A percentile compares a stretch with the other conserved stretches of the same genome.
Evolutionary conservation across 2,113 vertebrate genomes (phyloP).

Genomic region (Cricetomys ansorgei): DNA sequence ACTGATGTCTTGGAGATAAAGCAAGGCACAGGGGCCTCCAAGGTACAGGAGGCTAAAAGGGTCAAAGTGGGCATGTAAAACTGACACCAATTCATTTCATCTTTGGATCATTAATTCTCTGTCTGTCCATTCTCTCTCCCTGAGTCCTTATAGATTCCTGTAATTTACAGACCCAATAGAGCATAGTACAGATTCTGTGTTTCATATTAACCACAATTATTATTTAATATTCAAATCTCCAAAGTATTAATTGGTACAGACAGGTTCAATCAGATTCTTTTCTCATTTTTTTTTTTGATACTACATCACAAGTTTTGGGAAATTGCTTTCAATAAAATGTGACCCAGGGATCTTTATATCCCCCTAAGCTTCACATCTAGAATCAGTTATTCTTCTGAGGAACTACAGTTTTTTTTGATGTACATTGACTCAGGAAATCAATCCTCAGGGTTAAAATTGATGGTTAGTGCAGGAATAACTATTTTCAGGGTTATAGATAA

Average conservation of each 20-base stretch:
- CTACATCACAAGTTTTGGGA: neutral
- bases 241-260: neutral
- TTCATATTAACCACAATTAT: neutral
- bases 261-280: neutral
- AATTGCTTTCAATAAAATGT: neutral
- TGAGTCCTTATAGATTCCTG: neutral
- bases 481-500: neutral
- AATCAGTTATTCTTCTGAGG: neutral
- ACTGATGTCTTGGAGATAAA: neutral
- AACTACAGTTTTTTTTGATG: neutral
- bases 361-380: neutral
- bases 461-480: neutral
- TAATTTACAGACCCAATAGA: neutral
- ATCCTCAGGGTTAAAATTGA: neutral
- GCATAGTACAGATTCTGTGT: too few species aligned
- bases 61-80: too few species aligned
- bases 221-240: neutral
- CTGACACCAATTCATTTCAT: too few species aligned
- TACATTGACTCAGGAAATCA: neutral
- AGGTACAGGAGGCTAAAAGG: rapidly evolving
- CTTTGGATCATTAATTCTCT: too few species aligned
- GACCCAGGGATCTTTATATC: too few species aligned
- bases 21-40: neutral
- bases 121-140: neutral
- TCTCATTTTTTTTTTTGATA: neutral